Base-by-base conservation (phyloP, 2,888 invertebrate genomes). In the Mimas tiliae region DNA sequence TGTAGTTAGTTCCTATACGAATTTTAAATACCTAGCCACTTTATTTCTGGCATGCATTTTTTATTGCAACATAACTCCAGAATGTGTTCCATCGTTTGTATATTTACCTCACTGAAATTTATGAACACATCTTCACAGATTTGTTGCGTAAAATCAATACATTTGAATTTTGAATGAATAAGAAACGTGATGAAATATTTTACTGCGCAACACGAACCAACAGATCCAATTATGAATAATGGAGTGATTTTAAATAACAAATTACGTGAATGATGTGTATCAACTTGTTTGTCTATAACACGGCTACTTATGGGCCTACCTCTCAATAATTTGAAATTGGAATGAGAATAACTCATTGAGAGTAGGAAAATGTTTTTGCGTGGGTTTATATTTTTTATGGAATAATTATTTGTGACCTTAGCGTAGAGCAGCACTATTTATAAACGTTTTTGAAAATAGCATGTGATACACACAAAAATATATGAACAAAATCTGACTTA, bases 161-260 rank as follows among this genome's bases (percentile, higher is more conserved):
- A 80, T 76, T 74, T 69, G 67, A 74, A 74, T 78, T 72, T 67
- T 78, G 78, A 83, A 87, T 84, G 79, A 77, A 79, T 78, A 73
- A 80, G 68, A 73, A 67, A 73, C 65, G 74, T 83, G 78, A 83
- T 83, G 78, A 84, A 84, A 85, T 75, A 82, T 80, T 82, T 81
- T 77, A 85, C 84, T 87, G 80, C 83, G 83, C 84, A 83, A 79
- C 77, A 74, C 58, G 38, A 70, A 67, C 67, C 68, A 74, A 66
- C 33, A n/a, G 58, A 68, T 70, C 70, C 70, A 74, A 65, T 67
- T 74, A 84, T 88, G 82, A 86, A 88, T 87, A 77, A 88, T 86
- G 83, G 76, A 87, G 71, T 58, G 64, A 72, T 75, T 86, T 82
- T 84, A 81, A 87, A 86, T 86, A 85, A 78, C 82, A 87, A 88